Percentiles rank a stretch among this genome's conserved stretches.
Evolutionary conservation across 2,888 invertebrate species (phyloP).

Genomic region (Acronicta psi): DNA sequence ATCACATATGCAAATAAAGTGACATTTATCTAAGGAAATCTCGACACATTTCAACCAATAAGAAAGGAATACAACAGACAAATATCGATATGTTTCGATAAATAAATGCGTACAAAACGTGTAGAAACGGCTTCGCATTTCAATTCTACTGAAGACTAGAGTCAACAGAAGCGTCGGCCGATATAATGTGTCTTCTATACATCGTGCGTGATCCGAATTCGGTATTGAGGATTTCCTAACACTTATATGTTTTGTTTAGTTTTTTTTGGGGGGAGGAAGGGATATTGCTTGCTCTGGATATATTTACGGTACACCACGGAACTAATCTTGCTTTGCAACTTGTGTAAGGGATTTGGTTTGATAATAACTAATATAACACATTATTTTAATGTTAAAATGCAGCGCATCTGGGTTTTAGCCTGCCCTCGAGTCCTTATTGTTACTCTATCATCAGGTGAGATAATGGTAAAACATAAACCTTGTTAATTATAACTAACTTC

Average conservation of each 20-base stretch:
- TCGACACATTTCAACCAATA: constrained; percentile 1
- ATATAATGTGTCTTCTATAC: constrained; percentile 27
- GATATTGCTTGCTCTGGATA: neutral
- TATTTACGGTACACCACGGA: neutral
- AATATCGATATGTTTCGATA: neutral
- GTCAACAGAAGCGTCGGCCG: constrained; percentile 31
- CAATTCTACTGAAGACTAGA: constrained; percentile 38
- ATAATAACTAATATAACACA: no score
- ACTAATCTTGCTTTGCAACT: no score
- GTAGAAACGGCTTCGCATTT: constrained; percentile 27
- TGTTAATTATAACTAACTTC: no score
- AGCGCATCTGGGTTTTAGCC: no score
- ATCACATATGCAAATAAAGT: neutral
- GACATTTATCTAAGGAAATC: constrained; percentile 7
- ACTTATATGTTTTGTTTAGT: constrained; percentile 3
- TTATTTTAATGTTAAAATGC: no score
- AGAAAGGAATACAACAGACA: constrained; percentile 9
- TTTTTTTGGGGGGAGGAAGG: neutral
- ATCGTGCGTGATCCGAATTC: constrained; percentile 40
- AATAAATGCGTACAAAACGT: constrained; percentile 9
- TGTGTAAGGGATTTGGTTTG: no score
- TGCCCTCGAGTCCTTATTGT: no score
- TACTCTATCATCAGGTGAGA: no score
- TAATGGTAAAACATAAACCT: no score
- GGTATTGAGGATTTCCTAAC: constrained; percentile 23